Evolutionary conservation across 2,888 invertebrate species (phyloP).

Genomic region (Macrophya annulata): DNA sequence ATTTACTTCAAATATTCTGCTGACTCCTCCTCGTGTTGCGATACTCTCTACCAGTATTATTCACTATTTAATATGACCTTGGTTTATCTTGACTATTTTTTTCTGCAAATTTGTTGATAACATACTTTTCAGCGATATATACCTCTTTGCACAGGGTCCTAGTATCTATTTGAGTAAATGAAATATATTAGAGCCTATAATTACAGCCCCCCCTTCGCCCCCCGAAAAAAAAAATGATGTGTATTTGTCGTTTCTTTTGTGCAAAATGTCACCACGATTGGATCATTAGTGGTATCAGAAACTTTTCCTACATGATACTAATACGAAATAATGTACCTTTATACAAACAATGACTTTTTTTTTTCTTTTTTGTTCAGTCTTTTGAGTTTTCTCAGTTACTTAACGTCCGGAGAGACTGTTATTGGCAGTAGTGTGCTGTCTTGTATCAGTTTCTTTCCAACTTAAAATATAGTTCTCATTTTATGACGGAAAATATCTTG

Average conservation of each 20-base stretch:
- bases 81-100: background rate
- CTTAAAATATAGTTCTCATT: background rate
- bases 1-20: background rate
- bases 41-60: background rate
- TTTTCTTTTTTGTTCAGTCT: background rate
- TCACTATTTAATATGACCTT: background rate
- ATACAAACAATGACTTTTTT: conserved; percentile 16
- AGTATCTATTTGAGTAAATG: background rate
- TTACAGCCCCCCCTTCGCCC: background rate
- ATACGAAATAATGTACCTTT: conserved; percentile 37
- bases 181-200: background rate
- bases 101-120: background rate
- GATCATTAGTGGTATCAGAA: conserved; percentile 23
- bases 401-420: conserved; percentile 3
- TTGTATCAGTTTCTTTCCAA: background rate
- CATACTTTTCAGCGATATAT: background rate
- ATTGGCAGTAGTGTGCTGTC: conserved; percentile 21
- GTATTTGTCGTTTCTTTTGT: conserved; percentile 41
- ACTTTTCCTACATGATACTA: conserved; percentile 34
- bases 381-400: background rate
- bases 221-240: background rate
- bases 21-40: background rate
- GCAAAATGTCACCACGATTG: conserved; percentile 34
- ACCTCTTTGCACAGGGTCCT: background rate
- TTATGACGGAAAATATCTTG: background rate